These are phyloP conservation scores for Lochmaea crataegi DNA, from an alignment of 2,888 invertebrate species.

Conservation along the genomic window DNA sequence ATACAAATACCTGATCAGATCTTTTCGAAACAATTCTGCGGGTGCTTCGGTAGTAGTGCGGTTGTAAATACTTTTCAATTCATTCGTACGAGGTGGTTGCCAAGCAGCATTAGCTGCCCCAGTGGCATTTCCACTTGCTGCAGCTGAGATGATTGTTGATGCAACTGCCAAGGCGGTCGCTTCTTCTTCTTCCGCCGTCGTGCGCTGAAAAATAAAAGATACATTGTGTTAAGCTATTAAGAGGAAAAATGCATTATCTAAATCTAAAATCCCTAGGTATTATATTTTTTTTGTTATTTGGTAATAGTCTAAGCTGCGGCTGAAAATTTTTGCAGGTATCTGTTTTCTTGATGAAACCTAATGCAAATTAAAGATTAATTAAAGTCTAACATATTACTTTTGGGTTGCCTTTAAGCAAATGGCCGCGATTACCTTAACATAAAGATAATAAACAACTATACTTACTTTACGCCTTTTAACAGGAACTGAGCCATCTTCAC, in stretches of 20 bases:
- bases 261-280: too few species aligned
- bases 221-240: not conserved
- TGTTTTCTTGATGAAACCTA: too few species aligned
- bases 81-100: slow-evolving; percentile 87
- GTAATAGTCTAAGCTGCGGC: too few species aligned
- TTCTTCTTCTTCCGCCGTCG: slow-evolving; percentile 71
- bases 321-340: too few species aligned
- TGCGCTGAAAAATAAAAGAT: slow-evolving; percentile 65
- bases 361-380: too few species aligned
- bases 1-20: slow-evolving; percentile 75
- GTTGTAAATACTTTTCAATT: slow-evolving; percentile 92
- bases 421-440: too few species aligned
- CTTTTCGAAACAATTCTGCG: slow-evolving; percentile 91
- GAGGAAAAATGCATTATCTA: too few species aligned
- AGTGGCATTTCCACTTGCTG: slow-evolving; percentile 55
- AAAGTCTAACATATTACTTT: too few species aligned
- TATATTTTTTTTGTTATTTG: too few species aligned
- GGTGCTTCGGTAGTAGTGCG: slow-evolving; percentile 78
- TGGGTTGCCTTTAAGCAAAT: too few species aligned
- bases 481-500: slow-evolving; percentile 76
- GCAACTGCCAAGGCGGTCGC: slow-evolving; percentile 67
- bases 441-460: slow-evolving; percentile 53
- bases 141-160: slow-evolving; percentile 9
- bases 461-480: slow-evolving; percentile 82
- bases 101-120: slow-evolving; percentile 65